Evolutionary conservation across 1,140 invertebrate genomes (phyloP).

Genomic region (Tetranychus urticae): DNA sequence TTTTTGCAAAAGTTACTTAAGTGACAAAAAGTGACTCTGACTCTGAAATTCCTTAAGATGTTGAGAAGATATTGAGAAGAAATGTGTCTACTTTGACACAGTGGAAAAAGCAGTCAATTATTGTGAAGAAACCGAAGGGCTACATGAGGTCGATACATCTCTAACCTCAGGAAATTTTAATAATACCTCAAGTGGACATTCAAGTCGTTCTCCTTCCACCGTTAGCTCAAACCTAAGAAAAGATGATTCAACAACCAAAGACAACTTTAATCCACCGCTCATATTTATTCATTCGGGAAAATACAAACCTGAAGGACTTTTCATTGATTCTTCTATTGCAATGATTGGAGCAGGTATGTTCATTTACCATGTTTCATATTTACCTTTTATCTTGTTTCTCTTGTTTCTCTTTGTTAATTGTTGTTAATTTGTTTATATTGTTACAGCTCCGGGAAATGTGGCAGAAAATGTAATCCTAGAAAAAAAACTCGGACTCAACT

Average conservation of each 20-base stretch:
- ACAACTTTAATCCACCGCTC: slow-evolving; percentile 1
- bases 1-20: too few species aligned
- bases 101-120: slow-evolving; percentile 61
- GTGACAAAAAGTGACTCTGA: too few species aligned
- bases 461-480: slow-evolving; percentile 83
- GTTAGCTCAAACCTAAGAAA: too few species aligned
- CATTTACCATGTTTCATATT: too few species aligned
- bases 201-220: too few species aligned
- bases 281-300: slow-evolving; percentile 33
- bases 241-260: background rate
- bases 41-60: too few species aligned
- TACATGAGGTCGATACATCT: slow-evolving; percentile 14
- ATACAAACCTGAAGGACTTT: slow-evolving; percentile 72
- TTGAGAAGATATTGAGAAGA: slow-evolving; percentile 13
- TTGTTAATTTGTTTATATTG: slow-evolving; percentile 10
- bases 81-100: slow-evolving; percentile 52
- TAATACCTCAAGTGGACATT: too few species aligned
- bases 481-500: slow-evolving; percentile 72
- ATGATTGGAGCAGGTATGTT: slow-evolving; percentile 28
- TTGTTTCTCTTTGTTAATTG: too few species aligned
- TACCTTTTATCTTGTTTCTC: too few species aligned
- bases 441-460: slow-evolving; percentile 39
- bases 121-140: slow-evolving; percentile 33
- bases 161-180: background rate
- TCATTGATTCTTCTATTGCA: slow-evolving; percentile 75